A percentile compares a stretch with the other conserved stretches of the same genome.
These are phyloP conservation scores for Hydriomena furcata DNA, from an alignment of 2,888 invertebrate species.

Conservation along the genomic window DNA sequence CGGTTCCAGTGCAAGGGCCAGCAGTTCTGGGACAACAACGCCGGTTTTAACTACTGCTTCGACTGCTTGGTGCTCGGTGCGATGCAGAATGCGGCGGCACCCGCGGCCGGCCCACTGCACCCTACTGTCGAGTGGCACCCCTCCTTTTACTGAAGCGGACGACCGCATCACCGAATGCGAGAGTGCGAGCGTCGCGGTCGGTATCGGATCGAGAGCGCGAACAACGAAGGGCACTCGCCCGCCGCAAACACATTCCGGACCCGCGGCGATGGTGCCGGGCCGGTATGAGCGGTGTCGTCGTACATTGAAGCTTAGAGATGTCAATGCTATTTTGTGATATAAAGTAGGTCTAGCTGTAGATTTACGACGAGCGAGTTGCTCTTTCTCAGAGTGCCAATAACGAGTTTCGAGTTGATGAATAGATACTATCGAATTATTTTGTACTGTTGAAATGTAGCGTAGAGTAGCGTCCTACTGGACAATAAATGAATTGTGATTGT, in stretches of 20 bases:
- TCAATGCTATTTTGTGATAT: slow-evolving; percentile 80
- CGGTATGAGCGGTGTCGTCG: slow-evolving; percentile 51
- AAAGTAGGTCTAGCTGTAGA: slow-evolving; percentile 72
- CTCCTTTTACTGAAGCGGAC: slow-evolving; percentile 80
- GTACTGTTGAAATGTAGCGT: slow-evolving; percentile 53
- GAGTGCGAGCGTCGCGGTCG: slow-evolving; percentile 39
- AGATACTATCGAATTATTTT: slow-evolving; percentile 57
- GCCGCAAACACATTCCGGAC: slow-evolving; percentile 60
- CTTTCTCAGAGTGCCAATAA: slow-evolving; percentile 76
- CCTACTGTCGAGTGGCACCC: slow-evolving; percentile 81
- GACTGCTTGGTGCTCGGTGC: slow-evolving; percentile 88
- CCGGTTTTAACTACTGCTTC: slow-evolving; percentile 94
- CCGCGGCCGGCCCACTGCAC: slow-evolving; percentile 63
- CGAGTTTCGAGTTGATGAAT: slow-evolving; percentile 58
- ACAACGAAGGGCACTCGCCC: slow-evolving; percentile 34
- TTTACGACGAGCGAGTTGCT: slow-evolving; percentile 63
- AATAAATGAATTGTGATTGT: slow-evolving; percentile 54
- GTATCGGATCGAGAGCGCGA: slow-evolving; percentile 37
- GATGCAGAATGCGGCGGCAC: slow-evolving; percentile 36
- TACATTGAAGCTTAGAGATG: slow-evolving; percentile 68
- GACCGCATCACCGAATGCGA: slow-evolving; percentile 31
- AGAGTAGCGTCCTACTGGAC: slow-evolving; percentile 64
- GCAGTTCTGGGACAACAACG: slow-evolving; percentile 98
- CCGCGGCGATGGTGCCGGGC: slow-evolving; percentile 48
- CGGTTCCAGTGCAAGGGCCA: slow-evolving; percentile 92